Conservation (phyloP, 2,888 invertebrate genomes). For the Digitonthophagus gazella region DNA sequence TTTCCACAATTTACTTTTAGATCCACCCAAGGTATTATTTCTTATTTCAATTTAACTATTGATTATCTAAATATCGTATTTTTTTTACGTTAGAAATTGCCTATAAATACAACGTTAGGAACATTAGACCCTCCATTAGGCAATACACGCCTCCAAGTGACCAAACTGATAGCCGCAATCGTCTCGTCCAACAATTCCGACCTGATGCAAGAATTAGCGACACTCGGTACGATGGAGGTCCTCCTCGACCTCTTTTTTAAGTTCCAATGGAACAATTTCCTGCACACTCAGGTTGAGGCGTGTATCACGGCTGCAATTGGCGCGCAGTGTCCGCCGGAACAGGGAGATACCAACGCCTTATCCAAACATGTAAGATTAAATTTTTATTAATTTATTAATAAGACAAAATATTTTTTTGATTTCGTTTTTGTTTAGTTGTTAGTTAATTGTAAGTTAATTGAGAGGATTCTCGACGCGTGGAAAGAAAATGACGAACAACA, state of each 20-base stretch:
- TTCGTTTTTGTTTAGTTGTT: constrained; percentile 43
- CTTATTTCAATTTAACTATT: no score
- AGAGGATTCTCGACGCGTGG: constrained; percentile 79
- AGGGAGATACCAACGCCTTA: constrained; percentile 52
- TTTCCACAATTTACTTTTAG: constrained; percentile 65
- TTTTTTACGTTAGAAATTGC: constrained; percentile 54
- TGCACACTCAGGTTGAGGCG: constrained; percentile 86
- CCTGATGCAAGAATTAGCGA: constrained; percentile 64
- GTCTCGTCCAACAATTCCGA: constrained; percentile 70
- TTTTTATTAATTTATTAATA: neutral
- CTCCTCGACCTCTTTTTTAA: constrained; percentile 85
- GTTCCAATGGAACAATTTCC: constrained; percentile 92
- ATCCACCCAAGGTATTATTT: constrained; percentile 65
- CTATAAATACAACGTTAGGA: constrained; percentile 69
- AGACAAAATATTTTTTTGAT: constrained; percentile 11
- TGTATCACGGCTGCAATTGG: constrained; percentile 71
- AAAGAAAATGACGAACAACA: constrained; percentile 73
- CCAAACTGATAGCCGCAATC: constrained; percentile 74
- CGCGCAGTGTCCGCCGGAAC: constrained; percentile 39
- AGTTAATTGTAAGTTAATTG: constrained; percentile 75
- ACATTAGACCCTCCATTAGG: constrained; percentile 74
- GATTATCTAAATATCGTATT: neutral
- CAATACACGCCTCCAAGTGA: constrained; percentile 75
- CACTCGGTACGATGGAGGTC: constrained; percentile 58
- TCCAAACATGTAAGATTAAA: constrained; percentile 55